Evolutionary conservation across 1,140 invertebrate genomes (phyloP).

Genomic region (Aphelinus atriplicis): DNA sequence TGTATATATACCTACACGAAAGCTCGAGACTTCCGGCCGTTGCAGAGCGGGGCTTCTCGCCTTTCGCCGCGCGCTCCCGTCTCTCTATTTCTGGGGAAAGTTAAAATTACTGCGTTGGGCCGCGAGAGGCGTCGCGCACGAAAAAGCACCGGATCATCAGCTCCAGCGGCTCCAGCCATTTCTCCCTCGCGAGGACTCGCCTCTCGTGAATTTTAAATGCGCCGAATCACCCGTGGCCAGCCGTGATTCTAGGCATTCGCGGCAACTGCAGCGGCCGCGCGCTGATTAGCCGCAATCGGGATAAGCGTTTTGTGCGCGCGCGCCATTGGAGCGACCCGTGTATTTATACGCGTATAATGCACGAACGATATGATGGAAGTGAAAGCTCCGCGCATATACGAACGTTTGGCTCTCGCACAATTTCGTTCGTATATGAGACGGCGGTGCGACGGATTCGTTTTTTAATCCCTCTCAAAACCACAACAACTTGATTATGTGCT

Average conservation of each 20-base stretch:
- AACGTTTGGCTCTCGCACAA: too few species aligned
- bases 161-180: background rate
- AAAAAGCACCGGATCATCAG: constrained; percentile 1
- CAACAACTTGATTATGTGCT: too few species aligned
- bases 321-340: constrained; percentile 10
- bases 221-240: constrained; percentile 24
- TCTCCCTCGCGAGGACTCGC: constrained; percentile 5
- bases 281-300: background rate
- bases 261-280: background rate
- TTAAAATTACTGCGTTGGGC: constrained; percentile 21
- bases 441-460: too few species aligned
- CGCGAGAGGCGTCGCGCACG: constrained; percentile 3
- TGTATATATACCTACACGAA: too few species aligned
- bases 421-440: too few species aligned
- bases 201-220: constrained; percentile 28
- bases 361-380: background rate
- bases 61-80: constrained; percentile 10
- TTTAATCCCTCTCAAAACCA: too few species aligned
- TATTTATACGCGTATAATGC: background rate
- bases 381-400: background rate
- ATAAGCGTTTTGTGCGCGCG: background rate
- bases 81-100: constrained; percentile 38
- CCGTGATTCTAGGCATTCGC: background rate
- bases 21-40: constrained; percentile 13
- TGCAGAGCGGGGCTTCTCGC: background rate